These are phyloP conservation scores for Drosophila birchii DNA, from an alignment of 2,888 invertebrate species.

Conservation along the genomic window DNA sequence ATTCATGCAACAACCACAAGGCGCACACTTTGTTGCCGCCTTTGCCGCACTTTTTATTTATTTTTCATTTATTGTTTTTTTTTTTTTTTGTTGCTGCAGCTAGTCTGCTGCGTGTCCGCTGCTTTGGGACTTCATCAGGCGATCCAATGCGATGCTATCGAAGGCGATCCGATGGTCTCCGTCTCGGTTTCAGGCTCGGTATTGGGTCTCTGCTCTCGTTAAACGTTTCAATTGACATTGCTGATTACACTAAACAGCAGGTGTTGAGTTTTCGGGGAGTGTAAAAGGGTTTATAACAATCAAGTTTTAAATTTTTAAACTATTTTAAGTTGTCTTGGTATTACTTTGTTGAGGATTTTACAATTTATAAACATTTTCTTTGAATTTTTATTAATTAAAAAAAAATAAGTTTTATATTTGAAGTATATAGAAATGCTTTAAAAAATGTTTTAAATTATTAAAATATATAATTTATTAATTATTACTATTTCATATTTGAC, in stretches of 20 bases:
- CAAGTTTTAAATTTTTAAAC: too few relatives aligned
- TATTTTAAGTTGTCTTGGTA: too few relatives aligned
- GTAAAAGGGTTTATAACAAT: background rate
- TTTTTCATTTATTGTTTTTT: too few relatives aligned
- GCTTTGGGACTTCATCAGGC: constrained; percentile 55
- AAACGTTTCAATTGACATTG: constrained; percentile 56
- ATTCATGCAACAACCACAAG: constrained; percentile 74
- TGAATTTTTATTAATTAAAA: too few relatives aligned
- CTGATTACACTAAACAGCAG: constrained; percentile 42
- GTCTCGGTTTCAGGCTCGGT: constrained; percentile 26
- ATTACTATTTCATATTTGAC: background rate
- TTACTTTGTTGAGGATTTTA: too few relatives aligned
- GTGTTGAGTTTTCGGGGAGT: background rate
- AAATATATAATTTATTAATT: background rate
- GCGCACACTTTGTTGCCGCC: constrained; percentile 51
- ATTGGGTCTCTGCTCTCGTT: constrained; percentile 44
- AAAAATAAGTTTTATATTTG: too few relatives aligned
- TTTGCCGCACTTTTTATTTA: constrained; percentile 32
- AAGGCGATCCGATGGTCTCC: constrained; percentile 28
- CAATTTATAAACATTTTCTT: too few relatives aligned
- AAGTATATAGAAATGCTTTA: too few relatives aligned
- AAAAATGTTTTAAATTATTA: too few relatives aligned
- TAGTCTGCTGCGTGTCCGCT: constrained; percentile 18
- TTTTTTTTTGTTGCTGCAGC: background rate
- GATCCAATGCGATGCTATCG: constrained; percentile 24